A percentile compares a stretch with the other conserved stretches of the same genome.
Conservation (phyloP, 64 coral and sea anemone species). For the Pocillopora verrucosa region DNA sequence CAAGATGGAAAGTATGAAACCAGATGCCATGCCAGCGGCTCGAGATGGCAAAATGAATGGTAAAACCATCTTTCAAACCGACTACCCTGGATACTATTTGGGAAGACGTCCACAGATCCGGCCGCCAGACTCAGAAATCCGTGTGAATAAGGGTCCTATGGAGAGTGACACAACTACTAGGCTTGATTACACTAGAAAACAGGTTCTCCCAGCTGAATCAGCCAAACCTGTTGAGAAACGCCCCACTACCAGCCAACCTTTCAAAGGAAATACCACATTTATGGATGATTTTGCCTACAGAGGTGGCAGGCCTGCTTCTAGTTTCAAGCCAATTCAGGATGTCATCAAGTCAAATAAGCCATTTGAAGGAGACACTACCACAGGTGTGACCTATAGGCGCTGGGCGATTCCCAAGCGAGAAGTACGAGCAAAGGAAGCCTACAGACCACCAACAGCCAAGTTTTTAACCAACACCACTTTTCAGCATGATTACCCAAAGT, state of each 20-base stretch:
- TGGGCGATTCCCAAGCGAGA: slow-evolving; percentile 74
- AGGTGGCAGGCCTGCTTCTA: slow-evolving; percentile 66
- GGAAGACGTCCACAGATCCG: slow-evolving; percentile 65
- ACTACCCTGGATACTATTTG: slow-evolving; percentile 92
- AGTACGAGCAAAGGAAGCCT: slow-evolving; percentile 53
- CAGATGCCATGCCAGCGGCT: slow-evolving; percentile 55
- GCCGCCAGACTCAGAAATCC: slow-evolving; percentile 58
- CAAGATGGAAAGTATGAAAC: slow-evolving; percentile 84
- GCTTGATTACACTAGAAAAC: slow-evolving; percentile 76
- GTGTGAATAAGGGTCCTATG: slow-evolving; percentile 57
- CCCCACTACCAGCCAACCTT: slow-evolving; percentile 54
- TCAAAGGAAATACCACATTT: slow-evolving; percentile 70
- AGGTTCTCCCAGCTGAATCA: slow-evolving; percentile 49
- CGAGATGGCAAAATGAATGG: slow-evolving; percentile 87
- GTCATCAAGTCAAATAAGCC: slow-evolving; percentile 60
- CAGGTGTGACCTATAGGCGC: slow-evolving; percentile 56
- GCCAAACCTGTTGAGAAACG: slow-evolving; percentile 53
- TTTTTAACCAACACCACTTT: slow-evolving; percentile 75
- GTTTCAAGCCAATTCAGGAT: slow-evolving; percentile 73
- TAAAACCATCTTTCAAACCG: slow-evolving; percentile 86
- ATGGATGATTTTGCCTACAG: slow-evolving; percentile 73
- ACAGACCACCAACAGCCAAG: slow-evolving; percentile 61
- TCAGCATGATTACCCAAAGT: slow-evolving; percentile 70
- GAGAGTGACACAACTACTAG: slow-evolving; percentile 72
- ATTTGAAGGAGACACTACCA: slow-evolving; percentile 72